Evolutionary conservation across 2,888 invertebrate species (phyloP).

Genomic region (Petrophora chlorosata): DNA sequence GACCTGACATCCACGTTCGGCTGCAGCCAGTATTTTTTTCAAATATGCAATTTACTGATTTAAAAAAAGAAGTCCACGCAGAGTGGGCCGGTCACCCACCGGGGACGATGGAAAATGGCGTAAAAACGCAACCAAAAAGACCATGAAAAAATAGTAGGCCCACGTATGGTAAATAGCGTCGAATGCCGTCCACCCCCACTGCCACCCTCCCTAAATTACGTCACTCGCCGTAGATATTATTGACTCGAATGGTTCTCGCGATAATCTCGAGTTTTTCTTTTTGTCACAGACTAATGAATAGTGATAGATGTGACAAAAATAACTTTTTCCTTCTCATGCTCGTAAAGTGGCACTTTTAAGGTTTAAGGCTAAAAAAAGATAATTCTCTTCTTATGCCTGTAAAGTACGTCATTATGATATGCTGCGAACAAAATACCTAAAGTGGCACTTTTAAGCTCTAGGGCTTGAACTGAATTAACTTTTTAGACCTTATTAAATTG

Average conservation of each 20-base stretch:
- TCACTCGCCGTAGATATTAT: conserved; percentile 31
- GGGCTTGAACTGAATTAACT: too few relatives aligned
- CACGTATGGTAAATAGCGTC: conserved; percentile 75
- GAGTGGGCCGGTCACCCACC: conserved; percentile 58
- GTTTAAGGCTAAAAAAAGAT: too few relatives aligned
- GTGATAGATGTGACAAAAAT: background rate
- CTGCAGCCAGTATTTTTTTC: conserved; percentile 71
- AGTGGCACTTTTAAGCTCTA: too few relatives aligned
- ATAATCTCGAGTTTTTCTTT: conserved; percentile 16
- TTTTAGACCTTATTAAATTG: too few relatives aligned
- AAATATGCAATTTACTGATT: conserved; percentile 83
- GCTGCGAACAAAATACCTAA: too few relatives aligned
- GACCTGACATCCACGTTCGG: background rate
- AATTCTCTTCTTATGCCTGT: too few relatives aligned
- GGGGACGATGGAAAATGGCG: conserved; percentile 74
- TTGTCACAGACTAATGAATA: background rate
- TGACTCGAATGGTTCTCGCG: conserved; percentile 26
- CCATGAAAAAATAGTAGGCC: conserved; percentile 67
- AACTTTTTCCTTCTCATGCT: too few relatives aligned
- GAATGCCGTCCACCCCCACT: conserved; percentile 45
- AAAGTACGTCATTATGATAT: too few relatives aligned
- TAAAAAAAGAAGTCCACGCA: conserved; percentile 61
- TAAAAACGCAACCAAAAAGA: conserved; percentile 68
- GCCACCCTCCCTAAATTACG: conserved; percentile 56
- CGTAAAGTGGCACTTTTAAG: background rate